Evolutionary conservation across 2,888 invertebrate genomes (phyloP).

Genomic region (Eupithecia exiguata): DNA sequence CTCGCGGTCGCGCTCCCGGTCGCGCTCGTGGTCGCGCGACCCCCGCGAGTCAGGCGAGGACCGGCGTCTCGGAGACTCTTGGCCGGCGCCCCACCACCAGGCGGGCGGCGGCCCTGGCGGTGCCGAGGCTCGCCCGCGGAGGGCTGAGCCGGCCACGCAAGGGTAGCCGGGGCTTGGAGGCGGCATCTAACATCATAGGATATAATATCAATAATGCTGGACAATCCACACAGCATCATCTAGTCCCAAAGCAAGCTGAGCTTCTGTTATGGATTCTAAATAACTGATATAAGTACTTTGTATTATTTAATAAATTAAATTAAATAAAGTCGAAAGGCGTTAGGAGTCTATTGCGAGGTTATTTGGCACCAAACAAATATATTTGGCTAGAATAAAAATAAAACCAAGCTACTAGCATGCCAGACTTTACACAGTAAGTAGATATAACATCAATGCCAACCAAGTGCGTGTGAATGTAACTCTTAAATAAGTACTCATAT

Average conservation of each 20-base stretch:
- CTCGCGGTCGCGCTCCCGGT: slow-evolving; percentile 49
- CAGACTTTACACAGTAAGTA: background rate
- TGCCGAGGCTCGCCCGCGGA: slow-evolving; percentile 64
- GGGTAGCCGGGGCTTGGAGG: slow-evolving; percentile 32
- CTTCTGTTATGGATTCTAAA: too few species aligned
- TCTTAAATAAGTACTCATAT: too few species aligned
- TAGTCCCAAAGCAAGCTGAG: too few species aligned
- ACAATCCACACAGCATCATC: too few species aligned
- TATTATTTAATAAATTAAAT: too few species aligned
- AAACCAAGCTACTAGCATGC: background rate
- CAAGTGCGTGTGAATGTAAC: background rate
- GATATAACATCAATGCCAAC: background rate
- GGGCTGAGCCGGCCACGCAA: slow-evolving; percentile 53
- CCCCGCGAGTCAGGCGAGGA: slow-evolving; percentile 73
- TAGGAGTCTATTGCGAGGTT: background rate
- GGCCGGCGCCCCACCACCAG: slow-evolving; percentile 60
- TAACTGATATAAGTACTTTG: too few species aligned
- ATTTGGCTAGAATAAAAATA: background rate
- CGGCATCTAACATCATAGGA: slow-evolving; percentile 16
- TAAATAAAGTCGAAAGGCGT: too few species aligned
- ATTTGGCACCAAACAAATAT: background rate
- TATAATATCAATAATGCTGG: too few species aligned
- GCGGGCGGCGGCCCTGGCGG: slow-evolving; percentile 71
- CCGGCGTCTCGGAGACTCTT: slow-evolving; percentile 60
- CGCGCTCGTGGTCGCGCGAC: slow-evolving; percentile 58